These are phyloP conservation scores for Hanleya hanleyi DNA, from an alignment of 2,888 invertebrate species.

Conservation along the genomic window DNA sequence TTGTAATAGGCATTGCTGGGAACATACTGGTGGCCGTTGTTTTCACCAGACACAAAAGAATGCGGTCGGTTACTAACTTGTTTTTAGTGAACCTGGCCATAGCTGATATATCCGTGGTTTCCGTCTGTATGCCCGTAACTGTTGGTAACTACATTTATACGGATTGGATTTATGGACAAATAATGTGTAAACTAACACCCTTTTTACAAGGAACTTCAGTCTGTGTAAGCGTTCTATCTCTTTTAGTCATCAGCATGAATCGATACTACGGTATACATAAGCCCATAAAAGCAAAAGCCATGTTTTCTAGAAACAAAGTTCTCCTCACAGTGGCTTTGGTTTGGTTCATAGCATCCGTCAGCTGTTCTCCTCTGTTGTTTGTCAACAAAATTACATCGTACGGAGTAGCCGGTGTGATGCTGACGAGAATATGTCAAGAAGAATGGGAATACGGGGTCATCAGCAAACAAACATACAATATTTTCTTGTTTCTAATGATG, in stretches of 20 bases:
- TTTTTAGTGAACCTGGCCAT: conserved; percentile 58
- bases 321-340: conserved; percentile 46
- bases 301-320: conserved; percentile 49
- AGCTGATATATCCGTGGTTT: conserved; percentile 58
- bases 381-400: conserved; percentile 46
- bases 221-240: conserved; percentile 54
- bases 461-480: conserved; percentile 51
- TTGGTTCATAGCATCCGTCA: conserved; percentile 50
- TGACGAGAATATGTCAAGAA: conserved; percentile 50
- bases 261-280: conserved; percentile 55
- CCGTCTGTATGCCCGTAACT: conserved; percentile 58
- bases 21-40: conserved; percentile 57
- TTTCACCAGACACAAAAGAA: conserved; percentile 51
- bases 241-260: conserved; percentile 56
- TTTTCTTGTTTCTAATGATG: conserved; percentile 50
- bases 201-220: conserved; percentile 59
- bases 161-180: conserved; percentile 53
- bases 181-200: conserved; percentile 52
- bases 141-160: conserved; percentile 54
- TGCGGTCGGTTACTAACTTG: conserved; percentile 60
- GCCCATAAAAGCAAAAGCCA: conserved; percentile 51
- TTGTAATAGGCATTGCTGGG: conserved; percentile 51
- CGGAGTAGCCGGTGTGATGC: conserved; percentile 43
- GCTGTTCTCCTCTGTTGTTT: conserved; percentile 52
- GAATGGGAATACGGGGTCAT: conserved; percentile 39